Conservation (phyloP, 2,797 vertebrate species). For the Iguana delicatissima region DNA sequence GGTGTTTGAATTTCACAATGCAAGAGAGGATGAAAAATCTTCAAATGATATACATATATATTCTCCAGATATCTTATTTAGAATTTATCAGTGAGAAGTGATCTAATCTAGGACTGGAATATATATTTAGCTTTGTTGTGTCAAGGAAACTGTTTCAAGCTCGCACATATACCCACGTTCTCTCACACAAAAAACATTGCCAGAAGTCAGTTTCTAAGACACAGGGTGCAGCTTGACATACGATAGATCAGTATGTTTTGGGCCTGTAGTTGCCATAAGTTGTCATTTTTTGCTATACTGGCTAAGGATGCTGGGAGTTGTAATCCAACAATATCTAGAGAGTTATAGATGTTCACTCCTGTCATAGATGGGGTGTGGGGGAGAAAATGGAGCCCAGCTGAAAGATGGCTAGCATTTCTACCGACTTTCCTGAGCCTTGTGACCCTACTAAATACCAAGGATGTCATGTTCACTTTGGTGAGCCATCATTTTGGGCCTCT, state of each 20-base stretch:
- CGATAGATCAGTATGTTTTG: too few species aligned
- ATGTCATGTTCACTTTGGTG: background rate
- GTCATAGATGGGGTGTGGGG: background rate
- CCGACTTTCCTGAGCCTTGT: background rate
- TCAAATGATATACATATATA: background rate
- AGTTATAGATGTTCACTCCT: background rate
- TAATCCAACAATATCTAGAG: background rate
- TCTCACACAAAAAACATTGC: background rate
- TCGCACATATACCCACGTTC: too few species aligned
- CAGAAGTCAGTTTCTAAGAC: background rate
- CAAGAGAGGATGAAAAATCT: background rate
- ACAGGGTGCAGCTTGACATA: background rate
- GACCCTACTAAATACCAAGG: background rate
- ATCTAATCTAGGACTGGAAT: background rate
- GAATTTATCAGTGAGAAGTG: slow-evolving; percentile 6
- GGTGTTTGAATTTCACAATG: slow-evolving; percentile 49
- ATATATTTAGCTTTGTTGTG: background rate
- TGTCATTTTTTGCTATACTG: too few species aligned
- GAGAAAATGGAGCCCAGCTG: background rate
- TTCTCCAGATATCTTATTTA: background rate
- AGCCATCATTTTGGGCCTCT: background rate
- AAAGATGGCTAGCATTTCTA: background rate
- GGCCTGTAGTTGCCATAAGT: too few species aligned
- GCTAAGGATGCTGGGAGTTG: too few species aligned
- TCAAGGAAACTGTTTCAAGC: background rate